Evolutionary conservation across 1,140 invertebrate species (phyloP).

Genomic region (Trachymyrmex cornetzi): DNA sequence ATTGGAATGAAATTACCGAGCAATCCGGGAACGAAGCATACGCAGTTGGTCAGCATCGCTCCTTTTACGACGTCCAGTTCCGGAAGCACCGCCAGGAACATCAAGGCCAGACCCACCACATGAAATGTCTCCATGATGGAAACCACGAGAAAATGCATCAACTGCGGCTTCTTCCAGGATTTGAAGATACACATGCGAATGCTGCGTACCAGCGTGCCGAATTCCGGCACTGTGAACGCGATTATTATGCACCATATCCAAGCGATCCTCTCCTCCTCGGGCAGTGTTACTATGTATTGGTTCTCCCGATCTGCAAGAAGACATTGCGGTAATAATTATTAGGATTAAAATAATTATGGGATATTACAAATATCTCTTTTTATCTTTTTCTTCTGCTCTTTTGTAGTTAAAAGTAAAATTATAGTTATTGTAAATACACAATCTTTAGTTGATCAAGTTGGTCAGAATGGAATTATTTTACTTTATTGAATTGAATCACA

Average conservation of each 20-base stretch:
- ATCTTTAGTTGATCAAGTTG: not conserved
- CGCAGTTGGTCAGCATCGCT: slow-evolving; percentile 97
- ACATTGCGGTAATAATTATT: not conserved
- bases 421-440: not conserved
- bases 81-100: slow-evolving; percentile 96
- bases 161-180: slow-evolving; percentile 90
- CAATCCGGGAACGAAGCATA: slow-evolving; percentile 95
- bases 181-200: slow-evolving; percentile 97
- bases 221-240: slow-evolving; percentile 94
- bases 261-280: slow-evolving; percentile 93
- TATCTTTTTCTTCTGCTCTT: not conserved
- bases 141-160: slow-evolving; percentile 90
- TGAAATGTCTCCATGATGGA: slow-evolving; percentile 95
- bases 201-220: slow-evolving; percentile 94
- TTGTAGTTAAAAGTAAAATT: not conserved
- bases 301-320: slow-evolving; percentile 91
- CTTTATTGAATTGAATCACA: not conserved
- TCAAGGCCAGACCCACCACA: slow-evolving; percentile 93
- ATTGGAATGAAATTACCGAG: slow-evolving; percentile 86
- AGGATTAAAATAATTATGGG: not conserved
- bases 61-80: slow-evolving; percentile 96
- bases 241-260: slow-evolving; percentile 98
- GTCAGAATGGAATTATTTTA: not conserved
- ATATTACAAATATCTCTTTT: not conserved
- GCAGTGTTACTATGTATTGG: slow-evolving; percentile 92